Evolutionary conservation across 2,113 vertebrate genomes (phyloP), one percentile per base, ranked within the genome.

Genomic region (Ailurus styani): DNA sequence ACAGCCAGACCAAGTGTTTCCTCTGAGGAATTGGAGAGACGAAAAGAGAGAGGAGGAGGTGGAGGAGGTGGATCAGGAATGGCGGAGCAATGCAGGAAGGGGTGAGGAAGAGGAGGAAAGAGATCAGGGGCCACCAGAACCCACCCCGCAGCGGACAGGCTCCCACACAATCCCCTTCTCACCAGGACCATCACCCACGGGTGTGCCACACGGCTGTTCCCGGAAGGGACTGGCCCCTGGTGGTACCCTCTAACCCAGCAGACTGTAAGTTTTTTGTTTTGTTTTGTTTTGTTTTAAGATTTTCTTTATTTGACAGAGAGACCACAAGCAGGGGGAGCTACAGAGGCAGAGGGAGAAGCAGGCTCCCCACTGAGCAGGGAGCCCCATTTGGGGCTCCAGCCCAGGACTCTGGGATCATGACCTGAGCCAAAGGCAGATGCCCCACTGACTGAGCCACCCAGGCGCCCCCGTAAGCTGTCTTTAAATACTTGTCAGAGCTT

Each of bases 11-110:
- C 27, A 45, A 47, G 62, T 15, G 34, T 11, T 17, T 34, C 75
- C 29, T 17, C 7, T 31, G 10, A 90, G n/a, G n/a, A 75, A 10
- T 5, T 2, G 1, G 72, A 10, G 73, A 52, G 72, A 45, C 55
- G 31, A 25, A 42, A 52, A 20, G 50, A 52, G 20, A 54, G 34
- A 6, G 6, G 20, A 54, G 34, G 5, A 6, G 82, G 8, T 0
- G 20, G 70, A 64, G 54, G 18, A 45, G 14, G 66, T 13, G 3
- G 7, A 18, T 1, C 21, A 64, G 3, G 29, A n/a, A 4, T 0
- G 6, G 45, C 15, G 3, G 21, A 5, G 4, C 45, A 3, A 7
- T 2, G 7, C 17, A 17, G 15, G 21, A 37, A 72, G 3, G 8
- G 34, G 10, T 31, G n/a, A 13, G 9, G 27, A 10, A 25, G 45